Evolutionary conservation across 2,113 vertebrate species (phyloP).

Genomic region (Polyodon spathula): DNA sequence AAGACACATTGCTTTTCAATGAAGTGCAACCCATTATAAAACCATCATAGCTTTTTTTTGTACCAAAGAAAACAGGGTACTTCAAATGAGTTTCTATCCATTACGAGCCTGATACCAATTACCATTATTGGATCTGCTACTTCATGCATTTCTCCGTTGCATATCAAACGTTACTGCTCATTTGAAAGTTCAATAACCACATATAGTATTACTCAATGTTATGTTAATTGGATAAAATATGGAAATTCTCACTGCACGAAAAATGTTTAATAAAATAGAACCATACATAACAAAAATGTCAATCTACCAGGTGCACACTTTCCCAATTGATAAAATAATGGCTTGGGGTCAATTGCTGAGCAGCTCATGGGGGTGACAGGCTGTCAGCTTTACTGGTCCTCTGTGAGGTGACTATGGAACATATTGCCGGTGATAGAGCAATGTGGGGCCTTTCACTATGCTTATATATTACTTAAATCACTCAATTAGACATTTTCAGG

Average conservation of each 20-base stretch:
- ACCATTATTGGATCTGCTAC: slow-evolving; percentile 13
- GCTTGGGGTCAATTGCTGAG: background rate
- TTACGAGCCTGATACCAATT: slow-evolving; percentile 10
- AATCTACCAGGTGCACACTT: background rate
- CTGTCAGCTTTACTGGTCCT: background rate
- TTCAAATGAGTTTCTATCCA: slow-evolving; percentile 5
- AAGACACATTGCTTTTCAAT: too few species aligned
- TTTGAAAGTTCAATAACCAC: slow-evolving; percentile 10
- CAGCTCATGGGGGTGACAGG: too few species aligned
- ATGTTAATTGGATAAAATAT: slow-evolving; percentile 10
- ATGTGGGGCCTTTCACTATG: too few species aligned
- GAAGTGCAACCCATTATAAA: too few species aligned
- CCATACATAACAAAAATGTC: slow-evolving; percentile 14
- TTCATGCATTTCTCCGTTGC: slow-evolving; percentile 13
- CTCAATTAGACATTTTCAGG: too few species aligned
- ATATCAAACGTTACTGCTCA: slow-evolving; percentile 13
- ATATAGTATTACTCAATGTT: slow-evolving; percentile 7
- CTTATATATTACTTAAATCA: too few species aligned
- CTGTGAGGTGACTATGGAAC: background rate
- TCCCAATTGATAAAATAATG: slow-evolving; percentile 5
- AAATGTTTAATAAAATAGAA: slow-evolving; percentile 13
- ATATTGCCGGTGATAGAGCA: background rate
- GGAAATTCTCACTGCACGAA: slow-evolving; percentile 5
- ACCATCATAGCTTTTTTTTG: too few species aligned
- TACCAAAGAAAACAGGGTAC: background rate